phyloP scores from a whole-genome alignment of 2,113 vertebrate species.

The Danionella cerebrum region DNA sequence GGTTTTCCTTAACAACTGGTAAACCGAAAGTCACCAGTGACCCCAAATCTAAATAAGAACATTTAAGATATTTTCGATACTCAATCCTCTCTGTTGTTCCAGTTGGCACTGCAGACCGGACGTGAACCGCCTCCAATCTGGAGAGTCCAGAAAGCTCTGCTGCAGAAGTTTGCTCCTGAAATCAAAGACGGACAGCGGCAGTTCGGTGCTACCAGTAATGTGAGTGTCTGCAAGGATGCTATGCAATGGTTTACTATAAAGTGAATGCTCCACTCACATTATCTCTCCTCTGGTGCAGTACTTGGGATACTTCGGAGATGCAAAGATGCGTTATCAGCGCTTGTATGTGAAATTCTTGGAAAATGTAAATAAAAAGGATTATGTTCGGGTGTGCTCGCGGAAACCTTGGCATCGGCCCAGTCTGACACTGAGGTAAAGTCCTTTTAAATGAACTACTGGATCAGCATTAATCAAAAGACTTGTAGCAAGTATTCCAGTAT shows the following conservation, averaged over 20 bases:
- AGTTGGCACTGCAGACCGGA: constrained; percentile 84
- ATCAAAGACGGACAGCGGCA: constrained; percentile 89
- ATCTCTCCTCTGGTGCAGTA: constrained; percentile 61
- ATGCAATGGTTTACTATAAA: not conserved
- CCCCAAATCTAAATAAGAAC: too few species aligned
- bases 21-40: too few species aligned
- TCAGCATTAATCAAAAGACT: not conserved
- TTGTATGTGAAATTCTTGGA: constrained; percentile 91
- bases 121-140: constrained; percentile 86
- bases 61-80: too few species aligned
- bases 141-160: constrained; percentile 87
- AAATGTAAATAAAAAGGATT: constrained; percentile 91
- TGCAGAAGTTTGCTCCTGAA: constrained; percentile 91
- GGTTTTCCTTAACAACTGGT: too few species aligned
- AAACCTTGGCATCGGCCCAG: constrained; percentile 82
- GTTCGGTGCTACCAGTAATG: constrained; percentile 89
- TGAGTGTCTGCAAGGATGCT: constrained; percentile 56
- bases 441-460: not conserved
- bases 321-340: constrained; percentile 84
- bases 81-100: not conserved
- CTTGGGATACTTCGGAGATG: constrained; percentile 86
- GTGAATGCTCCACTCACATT: not conserved
- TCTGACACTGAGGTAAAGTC: constrained; percentile 70
- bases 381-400: constrained; percentile 81
- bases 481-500: not conserved